Evolutionary conservation across 1,140 invertebrate genomes (phyloP), one percentile per base, ranked within the genome.

Genomic region (Atta cephalotes): DNA sequence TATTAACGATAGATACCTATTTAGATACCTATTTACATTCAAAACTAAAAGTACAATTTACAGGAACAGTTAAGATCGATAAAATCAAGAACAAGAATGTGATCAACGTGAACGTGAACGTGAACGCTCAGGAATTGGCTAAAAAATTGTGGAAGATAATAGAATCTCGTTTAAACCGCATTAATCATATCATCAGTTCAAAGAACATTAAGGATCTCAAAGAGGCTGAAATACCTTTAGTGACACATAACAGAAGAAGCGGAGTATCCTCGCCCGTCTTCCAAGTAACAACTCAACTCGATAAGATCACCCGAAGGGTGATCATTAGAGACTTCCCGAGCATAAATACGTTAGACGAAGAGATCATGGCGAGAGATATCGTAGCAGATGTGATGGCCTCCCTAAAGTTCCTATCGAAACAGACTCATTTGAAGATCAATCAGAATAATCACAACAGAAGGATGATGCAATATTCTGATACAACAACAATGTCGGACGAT

Each of bases 111-210:
- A 93, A 93, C 16, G 58, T 92, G 5, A 84, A 93, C 16, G 58
- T 92, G 5, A 84, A 93, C 49, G 76, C 91, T 1, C 81, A 89
- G 45, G 86, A 89, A 3, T 66, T 93, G 3, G 91, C 91, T 10
- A 45, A 81, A 16, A 90, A 92, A 62, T 68, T 93, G n/a, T 92
- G 90, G 91, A 91, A 85, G 16, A 63, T 93, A 12, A 91, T 93
- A 10, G 86, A 90, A n/a, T 16, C 66, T 21, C 87, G 85, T 65
- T 68, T 91, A 39, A 86, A 65, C n/a, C 0, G 25, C 28, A 62
- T 65, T 31, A 2, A 28, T 21, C 25, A 77, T 58, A 9, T 65
- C 71, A 35, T 10, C 28, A 21, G 0, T 16, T 45, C 76, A 3
- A 16, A 49, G 31, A 45, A 65, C 3, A 51, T 49, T 0, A 56